Base-by-base conservation (phyloP, 2,888 invertebrate species). In the Ametastegia equiseti region DNA sequence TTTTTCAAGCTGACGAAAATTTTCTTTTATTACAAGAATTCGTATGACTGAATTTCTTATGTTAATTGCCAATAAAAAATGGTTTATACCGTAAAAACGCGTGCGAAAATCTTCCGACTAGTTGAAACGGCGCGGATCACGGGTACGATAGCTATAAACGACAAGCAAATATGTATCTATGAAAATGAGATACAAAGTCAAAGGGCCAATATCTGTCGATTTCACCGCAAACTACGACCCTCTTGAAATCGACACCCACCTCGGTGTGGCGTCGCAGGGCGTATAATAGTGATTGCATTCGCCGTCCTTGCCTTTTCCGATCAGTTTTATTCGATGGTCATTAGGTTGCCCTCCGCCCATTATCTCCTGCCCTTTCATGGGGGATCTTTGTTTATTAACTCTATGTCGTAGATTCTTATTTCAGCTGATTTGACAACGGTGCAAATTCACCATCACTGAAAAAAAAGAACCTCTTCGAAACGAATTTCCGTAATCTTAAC, bases 161-260 rank as follows among this genome's bases (percentile, higher is more conserved):
- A 81, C 78, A 54, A 36, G 81, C 81, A 81, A 81, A 80, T 69
- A 75, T 83, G 86, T 87, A 88, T 86, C 80, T 88, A 89, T 88
- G 89, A 87, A 88, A 89, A 88, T 88, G 86, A 88, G 88, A 85
- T 83, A 82, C 81, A 85, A 85, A 88, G 86, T 87, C 85, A 81
- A 85, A 84, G 83, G 78, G 85, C 85, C 86, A 83, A 87, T 85
- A 88, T 87, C 88, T 87, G 89, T 89, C 89, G 86, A 82, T 82
- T 86, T 88, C 86, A 87, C 83, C 84, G 83, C 83, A 86, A 88
- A 84, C 81, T 87, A 89, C 82, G 86, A 85, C 83, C 86, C 50
- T 83, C 81, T 79, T 67, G 81, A 81, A 83, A 79, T 80, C 80
- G 67, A 80, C 50, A 50, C 47, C 80, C 39, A 13, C 33, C 67